Percentiles rank a stretch among this genome's conserved stretches.
Evolutionary conservation across 2,888 invertebrate genomes (phyloP).

Genomic region (Pyrochroa serraticornis): DNA sequence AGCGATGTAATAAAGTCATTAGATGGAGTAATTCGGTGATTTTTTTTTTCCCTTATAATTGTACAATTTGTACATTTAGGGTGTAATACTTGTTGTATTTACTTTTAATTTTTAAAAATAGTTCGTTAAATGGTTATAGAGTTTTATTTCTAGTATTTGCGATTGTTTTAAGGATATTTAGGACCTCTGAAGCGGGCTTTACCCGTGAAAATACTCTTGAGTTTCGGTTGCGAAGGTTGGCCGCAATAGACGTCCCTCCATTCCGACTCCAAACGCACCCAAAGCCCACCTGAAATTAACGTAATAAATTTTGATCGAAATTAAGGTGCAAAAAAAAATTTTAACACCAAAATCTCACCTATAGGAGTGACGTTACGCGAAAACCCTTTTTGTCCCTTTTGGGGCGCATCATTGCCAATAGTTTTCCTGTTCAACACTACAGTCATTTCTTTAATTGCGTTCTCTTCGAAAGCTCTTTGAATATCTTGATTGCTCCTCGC

Average conservation of each 20-base stretch:
- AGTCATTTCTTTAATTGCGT: slow-evolving; percentile 72
- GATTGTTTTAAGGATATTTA: background rate
- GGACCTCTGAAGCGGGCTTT: slow-evolving; percentile 5
- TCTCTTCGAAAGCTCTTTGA: slow-evolving; percentile 84
- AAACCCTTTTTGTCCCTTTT: slow-evolving; percentile 52
- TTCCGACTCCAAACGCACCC: slow-evolving; percentile 75
- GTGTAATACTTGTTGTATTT: slow-evolving; percentile 41
- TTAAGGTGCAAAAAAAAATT: background rate
- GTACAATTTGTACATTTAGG: slow-evolving; percentile 24
- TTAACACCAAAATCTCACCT: slow-evolving; percentile 36
- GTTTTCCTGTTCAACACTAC: slow-evolving; percentile 63
- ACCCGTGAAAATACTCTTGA: slow-evolving; percentile 18
- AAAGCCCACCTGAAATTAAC: slow-evolving; percentile 70
- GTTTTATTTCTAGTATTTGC: slow-evolving; percentile 2
- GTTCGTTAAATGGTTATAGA: slow-evolving; percentile 2
- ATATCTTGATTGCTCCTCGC: slow-evolving; percentile 88
- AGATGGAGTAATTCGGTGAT: slow-evolving; percentile 10
- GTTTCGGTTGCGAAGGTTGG: slow-evolving; percentile 4
- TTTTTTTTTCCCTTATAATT: slow-evolving; percentile 29
- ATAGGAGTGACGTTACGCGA: slow-evolving; percentile 47
- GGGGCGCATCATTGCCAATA: slow-evolving; percentile 30
- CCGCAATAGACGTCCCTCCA: slow-evolving; percentile 66
- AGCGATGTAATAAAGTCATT: too few relatives aligned
- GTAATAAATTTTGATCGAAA: slow-evolving; percentile 18
- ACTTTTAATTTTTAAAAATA: slow-evolving; percentile 37